A percentile compares a stretch with the other conserved stretches of the same genome.
Conservation (phyloP, 2,888 invertebrate genomes). For the Sussaba pulchella region DNA sequence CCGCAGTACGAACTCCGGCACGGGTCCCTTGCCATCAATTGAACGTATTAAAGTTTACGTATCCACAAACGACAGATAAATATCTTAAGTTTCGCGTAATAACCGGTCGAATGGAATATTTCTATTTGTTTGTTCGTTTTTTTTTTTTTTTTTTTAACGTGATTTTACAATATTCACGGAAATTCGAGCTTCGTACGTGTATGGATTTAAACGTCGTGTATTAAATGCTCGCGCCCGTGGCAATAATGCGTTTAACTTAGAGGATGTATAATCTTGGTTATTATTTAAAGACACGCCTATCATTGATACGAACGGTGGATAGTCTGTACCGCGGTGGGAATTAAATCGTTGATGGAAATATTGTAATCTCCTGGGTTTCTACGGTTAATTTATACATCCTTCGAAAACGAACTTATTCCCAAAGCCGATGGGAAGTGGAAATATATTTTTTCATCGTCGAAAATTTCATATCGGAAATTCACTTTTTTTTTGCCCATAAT, state of each 20-base stretch:
- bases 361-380: constrained; percentile 46
- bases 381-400: not conserved
- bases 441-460: constrained; percentile 6
- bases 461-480: too few relatives aligned
- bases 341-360: constrained; percentile 49
- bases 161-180: constrained; percentile 28
- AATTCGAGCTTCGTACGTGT: constrained; percentile 45
- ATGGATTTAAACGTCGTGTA: constrained; percentile 21
- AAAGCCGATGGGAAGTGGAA: too few relatives aligned
- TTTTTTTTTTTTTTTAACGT: too few relatives aligned
- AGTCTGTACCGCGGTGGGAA: constrained; percentile 42
- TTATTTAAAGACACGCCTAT: constrained; percentile 57
- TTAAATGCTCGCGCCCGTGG: constrained; percentile 50
- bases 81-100: constrained; percentile 34
- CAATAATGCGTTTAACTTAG: constrained; percentile 57
- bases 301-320: constrained; percentile 44
- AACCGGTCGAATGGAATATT: constrained; percentile 49
- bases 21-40: constrained; percentile 59
- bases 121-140: too few relatives aligned
- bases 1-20: constrained; percentile 40
- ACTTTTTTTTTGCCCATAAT: too few relatives aligned
- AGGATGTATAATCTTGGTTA: constrained; percentile 58
- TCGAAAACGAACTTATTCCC: too few relatives aligned
- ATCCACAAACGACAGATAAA: constrained; percentile 57
- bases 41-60: constrained; percentile 60